Base-by-base conservation (phyloP, 2,888 invertebrate species). In the Tridacna crocea region DNA sequence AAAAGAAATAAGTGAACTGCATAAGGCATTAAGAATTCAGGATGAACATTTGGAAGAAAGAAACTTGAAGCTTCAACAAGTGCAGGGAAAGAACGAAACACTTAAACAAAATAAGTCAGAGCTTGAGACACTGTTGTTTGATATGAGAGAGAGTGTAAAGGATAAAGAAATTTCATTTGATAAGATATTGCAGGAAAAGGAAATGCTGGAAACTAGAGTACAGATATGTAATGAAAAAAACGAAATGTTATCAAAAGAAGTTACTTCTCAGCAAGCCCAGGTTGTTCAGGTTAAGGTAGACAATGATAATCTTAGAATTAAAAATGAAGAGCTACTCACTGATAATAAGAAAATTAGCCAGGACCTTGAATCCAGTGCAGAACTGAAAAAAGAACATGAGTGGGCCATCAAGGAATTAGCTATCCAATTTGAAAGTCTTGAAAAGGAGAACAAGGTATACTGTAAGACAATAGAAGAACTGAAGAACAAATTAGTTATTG, bases 301-400 rank as follows among this genome's bases (percentile, higher is more conserved):
- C 48, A 76, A 75, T 77, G 75, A 65, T 10, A 46, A 77, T 19
- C 27, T 83, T 4, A 74, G 79, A 51, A 17, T 48, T 68, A 68
- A 65, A 15, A 36, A 80, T 36, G 72, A 78, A 36, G 78, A 74
- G n/a, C 82, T 88, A 36, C 85, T 79, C 48, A 58, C 65, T 46
- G 80, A 80, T n/a, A 81, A 80, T 51, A 78, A 79, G 65, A 61
- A 77, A 10, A 51, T 88, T 12, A 81, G 80, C 63, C 72, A n/a
- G 22, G 68, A 87, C 66, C 22, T 82, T 15, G 65, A 78, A 19
- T 60, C 72, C 13, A 46, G 84, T 26, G 72, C 78, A n/a, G 79
- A 79, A 36, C 86, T 85, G 60, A 89, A 84, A 70, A 70, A 66
- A 65, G 83, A 84, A 46, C 80, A 86, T 72, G 84, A 87, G 72